phyloP scores from a whole-genome alignment of 1,140 invertebrate genomes.

The Cotesia vestalis region DNA sequence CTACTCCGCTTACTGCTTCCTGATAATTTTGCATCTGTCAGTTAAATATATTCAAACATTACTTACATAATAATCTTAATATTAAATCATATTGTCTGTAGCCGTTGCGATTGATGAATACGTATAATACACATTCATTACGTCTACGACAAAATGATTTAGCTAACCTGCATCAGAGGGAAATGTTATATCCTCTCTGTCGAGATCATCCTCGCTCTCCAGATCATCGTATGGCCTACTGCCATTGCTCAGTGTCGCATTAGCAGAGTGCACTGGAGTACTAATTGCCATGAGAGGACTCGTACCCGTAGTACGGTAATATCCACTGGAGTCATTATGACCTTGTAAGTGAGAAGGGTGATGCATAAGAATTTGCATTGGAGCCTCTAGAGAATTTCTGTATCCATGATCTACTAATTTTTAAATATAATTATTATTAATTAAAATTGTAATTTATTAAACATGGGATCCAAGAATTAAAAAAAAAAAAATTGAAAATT shows the following conservation, averaged over 20 bases:
- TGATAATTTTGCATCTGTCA: conserved; percentile 67
- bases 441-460: no score
- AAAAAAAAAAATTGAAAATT: no score
- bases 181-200: conserved; percentile 87
- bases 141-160: neutral
- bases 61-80: conserved; percentile 24
- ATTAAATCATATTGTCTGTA: neutral
- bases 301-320: conserved; percentile 62
- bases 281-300: conserved; percentile 66
- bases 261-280: conserved; percentile 63
- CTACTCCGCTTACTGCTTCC: conserved; percentile 88
- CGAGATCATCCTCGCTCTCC: conserved; percentile 90
- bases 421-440: no score
- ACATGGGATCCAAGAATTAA: no score
- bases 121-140: neutral
- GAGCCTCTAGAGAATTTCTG: conserved; percentile 59
- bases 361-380: conserved; percentile 55
- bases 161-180: conserved; percentile 75
- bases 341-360: conserved; percentile 56
- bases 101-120: neutral
- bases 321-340: conserved; percentile 57
- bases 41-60: conserved; percentile 40
- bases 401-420: conserved; percentile 56
- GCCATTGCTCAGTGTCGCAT: conserved; percentile 69
- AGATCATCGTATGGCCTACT: conserved; percentile 81